Evolutionary conservation across 2,797 vertebrate genomes (phyloP).

Genomic region (Microcaecilia unicolor): DNA sequence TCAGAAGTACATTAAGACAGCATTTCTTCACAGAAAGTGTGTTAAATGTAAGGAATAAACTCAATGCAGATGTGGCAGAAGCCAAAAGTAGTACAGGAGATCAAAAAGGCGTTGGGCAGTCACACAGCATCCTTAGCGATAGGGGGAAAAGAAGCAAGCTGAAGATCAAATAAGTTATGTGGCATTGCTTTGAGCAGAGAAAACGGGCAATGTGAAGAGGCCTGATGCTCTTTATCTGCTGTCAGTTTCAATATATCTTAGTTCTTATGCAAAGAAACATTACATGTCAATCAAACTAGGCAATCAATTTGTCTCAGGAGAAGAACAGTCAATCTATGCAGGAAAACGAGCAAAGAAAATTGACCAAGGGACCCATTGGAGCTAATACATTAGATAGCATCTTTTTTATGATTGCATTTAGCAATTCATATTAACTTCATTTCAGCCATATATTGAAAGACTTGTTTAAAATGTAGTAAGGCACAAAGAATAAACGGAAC

Average conservation of each 20-base stretch:
- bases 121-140: no score
- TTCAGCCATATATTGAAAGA: slow-evolving; percentile 4
- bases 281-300: slow-evolving; percentile 2
- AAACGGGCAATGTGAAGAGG: no score
- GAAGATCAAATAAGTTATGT: no score
- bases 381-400: slow-evolving; percentile 4
- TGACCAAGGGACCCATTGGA: slow-evolving; percentile 3
- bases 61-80: neutral
- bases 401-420: slow-evolving; percentile 5
- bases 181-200: no score
- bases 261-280: slow-evolving; percentile 5
- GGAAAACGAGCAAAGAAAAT: slow-evolving; percentile 2
- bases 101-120: no score
- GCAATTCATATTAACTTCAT: neutral
- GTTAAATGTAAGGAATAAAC: neutral
- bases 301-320: neutral
- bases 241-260: no score
- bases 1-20: neutral
- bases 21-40: neutral
- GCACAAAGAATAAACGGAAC: no score
- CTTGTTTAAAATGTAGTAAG: no score
- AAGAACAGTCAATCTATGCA: slow-evolving; percentile 4
- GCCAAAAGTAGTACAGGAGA: no score
- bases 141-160: no score
- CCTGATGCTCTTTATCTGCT: no score